phyloP scores from a whole-genome alignment of 2,888 invertebrate genomes.

The Hirtodrosophila duncani region DNA sequence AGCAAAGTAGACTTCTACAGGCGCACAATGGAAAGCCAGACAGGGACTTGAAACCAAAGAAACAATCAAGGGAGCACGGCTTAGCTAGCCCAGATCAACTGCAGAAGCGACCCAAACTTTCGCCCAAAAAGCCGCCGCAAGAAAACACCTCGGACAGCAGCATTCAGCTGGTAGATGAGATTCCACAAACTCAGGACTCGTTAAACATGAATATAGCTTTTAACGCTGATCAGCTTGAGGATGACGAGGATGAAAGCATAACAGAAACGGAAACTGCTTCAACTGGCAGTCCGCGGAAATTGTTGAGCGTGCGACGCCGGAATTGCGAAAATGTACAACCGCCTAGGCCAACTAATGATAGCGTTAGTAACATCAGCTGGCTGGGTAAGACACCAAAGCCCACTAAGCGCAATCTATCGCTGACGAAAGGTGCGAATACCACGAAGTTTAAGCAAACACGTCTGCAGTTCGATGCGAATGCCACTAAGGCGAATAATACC shows the following conservation, averaged over 20 bases:
- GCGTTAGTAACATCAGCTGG: conserved; percentile 32
- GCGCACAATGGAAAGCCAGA: no score
- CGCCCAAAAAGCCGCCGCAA: conserved; percentile 12
- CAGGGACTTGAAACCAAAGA: no score
- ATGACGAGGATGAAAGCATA: conserved; percentile 54
- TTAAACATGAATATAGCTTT: conserved; percentile 73
- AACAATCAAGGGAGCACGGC: no score
- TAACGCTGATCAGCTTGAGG: conserved; percentile 36
- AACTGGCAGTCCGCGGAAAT: conserved; percentile 43
- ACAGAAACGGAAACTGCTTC: conserved; percentile 54
- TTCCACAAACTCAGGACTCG: conserved; percentile 41
- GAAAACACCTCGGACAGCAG: conserved; percentile 22
- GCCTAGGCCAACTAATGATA: no score
- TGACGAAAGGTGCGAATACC: conserved; percentile 44
- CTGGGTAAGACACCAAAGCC: conserved; percentile 38
- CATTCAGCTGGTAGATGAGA: conserved; percentile 13
- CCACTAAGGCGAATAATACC: not conserved
- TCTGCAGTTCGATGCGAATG: conserved; percentile 47
- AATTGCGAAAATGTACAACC: conserved; percentile 51
- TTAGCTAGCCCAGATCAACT: no score
- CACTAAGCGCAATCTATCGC: conserved; percentile 38
- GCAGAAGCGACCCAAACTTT: conserved; percentile 21
- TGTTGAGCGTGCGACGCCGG: conserved; percentile 21
- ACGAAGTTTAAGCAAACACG: conserved; percentile 62
- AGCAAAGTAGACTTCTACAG: not conserved